These are phyloP conservation scores for Bucorvus abyssinicus DNA, from an alignment of 2,797 vertebrate genomes.

Conservation along the genomic window DNA sequence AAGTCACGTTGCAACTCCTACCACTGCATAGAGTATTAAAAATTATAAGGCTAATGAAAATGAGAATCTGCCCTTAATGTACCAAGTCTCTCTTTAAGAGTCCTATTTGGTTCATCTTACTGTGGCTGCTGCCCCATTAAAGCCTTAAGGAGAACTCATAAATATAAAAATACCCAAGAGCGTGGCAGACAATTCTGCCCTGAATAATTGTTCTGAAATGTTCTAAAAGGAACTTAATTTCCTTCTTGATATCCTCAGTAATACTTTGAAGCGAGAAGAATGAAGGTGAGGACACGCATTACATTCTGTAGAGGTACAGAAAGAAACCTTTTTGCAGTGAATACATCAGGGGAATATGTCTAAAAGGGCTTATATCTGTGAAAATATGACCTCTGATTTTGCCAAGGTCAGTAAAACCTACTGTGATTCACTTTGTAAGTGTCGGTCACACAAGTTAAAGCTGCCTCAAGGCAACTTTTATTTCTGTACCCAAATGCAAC, in stretches of 20 bases:
- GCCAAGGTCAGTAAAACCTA: constrained; percentile 61
- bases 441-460: constrained; percentile 44
- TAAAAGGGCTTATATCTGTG: constrained; percentile 40
- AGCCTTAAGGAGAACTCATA: constrained; percentile 59
- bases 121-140: constrained; percentile 22
- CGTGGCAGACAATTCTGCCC: constrained; percentile 31
- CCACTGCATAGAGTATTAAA: neutral
- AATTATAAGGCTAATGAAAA: constrained; percentile 27
- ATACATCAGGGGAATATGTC: constrained; percentile 24
- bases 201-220: constrained; percentile 49
- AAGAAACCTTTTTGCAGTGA: constrained; percentile 61
- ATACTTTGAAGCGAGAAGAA: constrained; percentile 41
- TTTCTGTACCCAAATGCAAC: constrained; percentile 47
- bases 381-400: constrained; percentile 59
- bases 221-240: constrained; percentile 53
- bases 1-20: neutral
- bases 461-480: constrained; percentile 58
- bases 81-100: neutral
- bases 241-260: constrained; percentile 24
- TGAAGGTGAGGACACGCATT: constrained; percentile 55
- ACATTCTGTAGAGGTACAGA: constrained; percentile 47
- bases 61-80: constrained; percentile 7
- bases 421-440: constrained; percentile 41
- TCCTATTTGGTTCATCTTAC: constrained; percentile 7
- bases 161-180: constrained; percentile 62